phyloP scores from a whole-genome alignment of 2,888 invertebrate genomes.

The Sclerodermus sp. region DNA sequence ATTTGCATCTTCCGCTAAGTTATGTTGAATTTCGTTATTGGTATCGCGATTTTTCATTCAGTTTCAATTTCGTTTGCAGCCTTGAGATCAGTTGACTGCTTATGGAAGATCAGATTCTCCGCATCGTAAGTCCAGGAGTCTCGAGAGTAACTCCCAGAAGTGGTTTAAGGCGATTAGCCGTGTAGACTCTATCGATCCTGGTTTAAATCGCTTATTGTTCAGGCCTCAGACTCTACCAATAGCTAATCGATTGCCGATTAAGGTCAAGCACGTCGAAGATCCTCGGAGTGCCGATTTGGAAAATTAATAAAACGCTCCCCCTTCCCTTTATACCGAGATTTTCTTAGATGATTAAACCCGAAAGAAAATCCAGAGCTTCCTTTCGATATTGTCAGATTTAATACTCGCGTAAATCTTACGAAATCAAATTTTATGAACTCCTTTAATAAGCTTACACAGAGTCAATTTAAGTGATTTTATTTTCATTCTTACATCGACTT shows the following conservation, averaged over 20 bases:
- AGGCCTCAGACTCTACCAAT: slow-evolving; percentile 20
- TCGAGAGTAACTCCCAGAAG: slow-evolving; percentile 21
- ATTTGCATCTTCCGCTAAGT: too few species aligned
- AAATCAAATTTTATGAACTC: too few species aligned
- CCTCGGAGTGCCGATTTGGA: slow-evolving; percentile 13
- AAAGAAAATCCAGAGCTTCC: background rate
- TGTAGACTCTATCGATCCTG: slow-evolving; percentile 40
- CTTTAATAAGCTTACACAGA: too few species aligned
- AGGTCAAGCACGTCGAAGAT: slow-evolving; percentile 22
- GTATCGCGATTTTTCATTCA: too few species aligned
- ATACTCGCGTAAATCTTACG: too few species aligned
- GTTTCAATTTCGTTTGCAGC: too few species aligned
- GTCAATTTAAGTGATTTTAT: too few species aligned
- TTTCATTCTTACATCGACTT: too few species aligned
- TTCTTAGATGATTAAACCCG: slow-evolving; percentile 2
- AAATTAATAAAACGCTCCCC: slow-evolving; percentile 14
- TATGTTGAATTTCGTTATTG: too few species aligned
- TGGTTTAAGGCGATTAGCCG: slow-evolving; percentile 41
- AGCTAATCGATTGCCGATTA: slow-evolving; percentile 34
- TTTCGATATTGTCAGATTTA: too few species aligned
- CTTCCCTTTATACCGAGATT: background rate
- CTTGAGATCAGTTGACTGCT: background rate
- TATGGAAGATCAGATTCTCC: slow-evolving; percentile 18
- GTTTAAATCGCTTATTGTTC: slow-evolving; percentile 44
- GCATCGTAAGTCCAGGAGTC: slow-evolving; percentile 16